These are phyloP conservation scores for Mesoligia furuncula DNA, from an alignment of 2,888 invertebrate genomes.

Conservation along the genomic window DNA sequence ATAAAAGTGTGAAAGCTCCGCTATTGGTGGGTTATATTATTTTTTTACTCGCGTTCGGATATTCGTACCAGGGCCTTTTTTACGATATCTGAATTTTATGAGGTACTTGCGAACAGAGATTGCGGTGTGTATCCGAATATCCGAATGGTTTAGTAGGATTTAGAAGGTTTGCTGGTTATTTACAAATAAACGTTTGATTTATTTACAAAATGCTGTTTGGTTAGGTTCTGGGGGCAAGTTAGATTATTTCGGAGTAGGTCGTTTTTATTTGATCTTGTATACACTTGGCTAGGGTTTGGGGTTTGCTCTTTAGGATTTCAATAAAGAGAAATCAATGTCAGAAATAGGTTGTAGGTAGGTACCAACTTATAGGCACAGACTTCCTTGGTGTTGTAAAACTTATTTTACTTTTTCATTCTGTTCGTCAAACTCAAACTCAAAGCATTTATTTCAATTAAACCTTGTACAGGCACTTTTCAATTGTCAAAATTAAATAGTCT, in stretches of 20 bases:
- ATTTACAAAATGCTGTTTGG: conserved; percentile 30
- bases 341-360: no score
- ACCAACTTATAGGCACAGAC: no score
- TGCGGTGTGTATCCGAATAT: conserved; percentile 68
- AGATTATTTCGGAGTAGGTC: neutral
- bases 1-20: conserved; percentile 69
- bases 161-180: conserved; percentile 44
- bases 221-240: neutral
- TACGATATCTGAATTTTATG: conserved; percentile 72
- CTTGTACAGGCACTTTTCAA: no score
- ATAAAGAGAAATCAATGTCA: neutral
- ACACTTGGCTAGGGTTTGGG: no score
- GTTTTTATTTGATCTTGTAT: neutral
- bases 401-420: no score
- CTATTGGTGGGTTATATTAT: conserved; percentile 72
- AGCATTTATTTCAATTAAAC: no score
- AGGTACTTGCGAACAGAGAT: conserved; percentile 69
- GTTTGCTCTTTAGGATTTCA: neutral
- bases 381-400: no score
- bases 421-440: no score
- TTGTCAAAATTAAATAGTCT: no score
- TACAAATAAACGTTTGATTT: conserved; percentile 51
- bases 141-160: conserved; percentile 61
- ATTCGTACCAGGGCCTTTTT: conserved; percentile 64
- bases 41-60: conserved; percentile 62